Evolutionary conservation across 2,888 invertebrate species (phyloP).

Genomic region (Drosophila lacicola): DNA sequence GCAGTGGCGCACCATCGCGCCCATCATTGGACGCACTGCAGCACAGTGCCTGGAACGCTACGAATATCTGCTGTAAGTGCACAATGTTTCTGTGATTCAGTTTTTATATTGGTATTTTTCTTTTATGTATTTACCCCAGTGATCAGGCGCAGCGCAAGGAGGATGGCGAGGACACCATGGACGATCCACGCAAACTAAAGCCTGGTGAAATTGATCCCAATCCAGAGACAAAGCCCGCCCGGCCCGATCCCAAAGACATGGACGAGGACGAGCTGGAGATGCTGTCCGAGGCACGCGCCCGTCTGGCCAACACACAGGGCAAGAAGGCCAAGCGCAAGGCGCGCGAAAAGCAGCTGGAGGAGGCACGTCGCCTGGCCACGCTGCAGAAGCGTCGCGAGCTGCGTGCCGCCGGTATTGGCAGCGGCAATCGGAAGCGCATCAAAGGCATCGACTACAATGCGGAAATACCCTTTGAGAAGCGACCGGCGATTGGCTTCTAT

Average conservation of each 20-base stretch:
- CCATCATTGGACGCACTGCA: conserved; percentile 99
- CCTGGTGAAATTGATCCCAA: conserved; percentile 99
- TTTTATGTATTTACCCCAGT: conserved; percentile 85
- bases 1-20: conserved; percentile 99
- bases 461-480: conserved; percentile 99
- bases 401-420: conserved; percentile 96
- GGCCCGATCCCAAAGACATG: conserved; percentile 99
- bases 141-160: conserved; percentile 99
- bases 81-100: background rate
- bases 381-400: conserved; percentile 99
- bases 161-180: conserved; percentile 95
- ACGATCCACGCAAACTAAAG: conserved; percentile 98
- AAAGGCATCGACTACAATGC: conserved; percentile 98
- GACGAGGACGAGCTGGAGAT: conserved; percentile 99
- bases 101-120: fast-evolving
- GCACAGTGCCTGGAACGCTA: conserved; percentile 99
- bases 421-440: conserved; percentile 86
- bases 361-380: conserved; percentile 97
- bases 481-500: conserved; percentile 96
- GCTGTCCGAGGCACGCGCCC: conserved; percentile 99
- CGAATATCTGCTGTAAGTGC: conserved; percentile 95
- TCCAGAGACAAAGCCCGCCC: conserved; percentile 99
- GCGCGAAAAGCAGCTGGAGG: conserved; percentile 98
- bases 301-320: conserved; percentile 99
- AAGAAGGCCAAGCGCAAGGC: conserved; percentile 96